Percentiles rank a stretch among this genome's conserved stretches.
Conservation (phyloP, 2,888 invertebrate genomes). For the Drosophila neutralis region DNA sequence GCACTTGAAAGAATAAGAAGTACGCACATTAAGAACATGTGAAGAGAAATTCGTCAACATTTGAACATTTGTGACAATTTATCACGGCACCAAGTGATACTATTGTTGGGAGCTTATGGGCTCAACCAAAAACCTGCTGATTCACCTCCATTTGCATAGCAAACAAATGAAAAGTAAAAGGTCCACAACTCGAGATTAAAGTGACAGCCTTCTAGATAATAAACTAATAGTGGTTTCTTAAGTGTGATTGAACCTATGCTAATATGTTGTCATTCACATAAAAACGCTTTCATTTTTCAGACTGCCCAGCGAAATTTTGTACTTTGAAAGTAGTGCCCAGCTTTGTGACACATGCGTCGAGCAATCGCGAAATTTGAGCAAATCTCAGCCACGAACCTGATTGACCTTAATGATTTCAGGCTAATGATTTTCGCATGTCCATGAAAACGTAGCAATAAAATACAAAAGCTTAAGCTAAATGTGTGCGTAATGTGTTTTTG, state of each 20-base stretch:
- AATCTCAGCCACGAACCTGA: slow-evolving; percentile 56
- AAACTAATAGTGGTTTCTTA: slow-evolving; percentile 6
- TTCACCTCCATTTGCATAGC: slow-evolving; percentile 63
- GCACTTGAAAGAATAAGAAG: slow-evolving; percentile 33
- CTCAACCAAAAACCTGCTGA: slow-evolving; percentile 27
- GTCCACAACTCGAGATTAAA: slow-evolving; percentile 17
- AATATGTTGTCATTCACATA: slow-evolving; percentile 42
- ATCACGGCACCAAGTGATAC: slow-evolving; percentile 18
- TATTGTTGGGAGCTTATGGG: slow-evolving; percentile 23
- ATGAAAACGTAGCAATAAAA: slow-evolving; percentile 67
- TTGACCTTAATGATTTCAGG: slow-evolving; percentile 73
- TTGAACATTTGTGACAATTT: slow-evolving; percentile 25
- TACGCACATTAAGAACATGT: slow-evolving; percentile 58
- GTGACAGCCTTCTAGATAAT: slow-evolving; percentile 31
- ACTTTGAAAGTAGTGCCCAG: slow-evolving; percentile 33
- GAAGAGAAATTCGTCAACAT: slow-evolving; percentile 61
- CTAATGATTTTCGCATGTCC: slow-evolving; percentile 69
- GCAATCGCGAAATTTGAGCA: slow-evolving; percentile 58
- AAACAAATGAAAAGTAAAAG: slow-evolving; percentile 69
- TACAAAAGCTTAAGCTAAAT: slow-evolving; percentile 16
- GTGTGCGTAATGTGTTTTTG: slow-evolving; percentile 46
- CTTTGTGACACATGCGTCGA: slow-evolving; percentile 56
- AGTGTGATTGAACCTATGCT: slow-evolving; percentile 49
- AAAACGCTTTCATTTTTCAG: slow-evolving; percentile 59
- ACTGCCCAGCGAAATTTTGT: slow-evolving; percentile 60